Evolutionary conservation across 2,797 vertebrate genomes (phyloP), one percentile per base, ranked within the genome.

Genomic region (Microctenopoma steveboyesi): DNA sequence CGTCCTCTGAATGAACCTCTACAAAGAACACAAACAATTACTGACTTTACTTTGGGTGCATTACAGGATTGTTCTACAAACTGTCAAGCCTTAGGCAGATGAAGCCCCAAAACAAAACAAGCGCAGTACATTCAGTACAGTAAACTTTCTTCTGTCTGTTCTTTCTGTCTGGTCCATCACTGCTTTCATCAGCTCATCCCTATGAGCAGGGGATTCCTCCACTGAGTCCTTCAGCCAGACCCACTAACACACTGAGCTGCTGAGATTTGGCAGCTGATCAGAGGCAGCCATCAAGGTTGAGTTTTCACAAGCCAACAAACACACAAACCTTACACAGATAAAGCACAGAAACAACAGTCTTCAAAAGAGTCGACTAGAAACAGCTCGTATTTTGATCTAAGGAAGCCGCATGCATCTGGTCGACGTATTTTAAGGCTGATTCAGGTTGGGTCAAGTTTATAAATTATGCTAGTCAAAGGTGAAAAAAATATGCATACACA

Each of bases 181-280:
- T 57, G 43, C 53, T 60, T 77, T 70, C 57, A 58, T 63, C 45
- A n/a, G 52, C 30, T 42, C 27, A 5, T 64, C 59, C 46, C 55
- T 57, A 13, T 64, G 54, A 85, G 68, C 46, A 58, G 72, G 78
- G 82, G 74, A 86, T 83, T 82, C 80, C 80, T 78, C 71, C 74
- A 74, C 78, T 64, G 28, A 63, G 72, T 82, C 67, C 75, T 83
- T 54, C 78, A 77, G 78, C 78, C 78, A 85, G 76, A 87, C 82
- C 77, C 82, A 87, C 79, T 84, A 77, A 91, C 85, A 90, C 81
- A 86, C 76, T 77, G 69, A 81, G 73, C 75, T 12, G 47, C 71
- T 73, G 69, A 9, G 74, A 62, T 78, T 80, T 89, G 82, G 83
- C 86, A 82, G 74, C 39, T 5, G 56, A 82, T 88, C 64, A 81